A percentile compares a stretch with the other conserved stretches of the same genome.
These are phyloP conservation scores for Dryoscopus gambensis DNA, from an alignment of 2,113 vertebrate genomes.

Conservation along the genomic window DNA sequence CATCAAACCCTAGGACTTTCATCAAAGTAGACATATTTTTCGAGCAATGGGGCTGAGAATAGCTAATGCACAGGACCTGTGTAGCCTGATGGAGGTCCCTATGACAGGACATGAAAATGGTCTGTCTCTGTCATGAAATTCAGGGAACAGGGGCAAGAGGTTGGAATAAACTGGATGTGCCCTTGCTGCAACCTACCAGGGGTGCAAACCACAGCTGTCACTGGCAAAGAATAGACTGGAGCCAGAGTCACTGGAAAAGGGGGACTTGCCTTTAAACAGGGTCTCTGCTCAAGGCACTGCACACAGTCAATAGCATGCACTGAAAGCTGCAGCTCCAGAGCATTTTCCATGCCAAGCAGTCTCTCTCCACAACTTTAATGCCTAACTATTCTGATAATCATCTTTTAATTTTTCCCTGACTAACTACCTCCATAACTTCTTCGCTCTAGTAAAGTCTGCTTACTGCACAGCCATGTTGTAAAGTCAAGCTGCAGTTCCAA, in stretches of 20 bases:
- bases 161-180: neutral
- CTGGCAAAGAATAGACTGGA: neutral
- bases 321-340: neutral
- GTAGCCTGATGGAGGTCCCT: neutral
- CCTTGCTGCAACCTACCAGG: neutral
- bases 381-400: neutral
- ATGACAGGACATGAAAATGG: accelerated
- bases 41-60: neutral
- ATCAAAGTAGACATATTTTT: neutral
- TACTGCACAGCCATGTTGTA: neutral
- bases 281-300: neutral
- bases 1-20: neutral
- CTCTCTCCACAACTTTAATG: neutral
- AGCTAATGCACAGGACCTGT: neutral
- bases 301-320: accelerated
- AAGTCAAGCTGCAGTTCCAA: neutral
- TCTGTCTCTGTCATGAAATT: neutral
- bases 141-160: neutral
- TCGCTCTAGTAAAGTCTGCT: neutral
- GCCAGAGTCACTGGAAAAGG: neutral
- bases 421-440: neutral
- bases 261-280: neutral
- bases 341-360: neutral
- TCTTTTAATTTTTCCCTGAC: slow-evolving; percentile 8
- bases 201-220: neutral